Conservation (phyloP, 2,113 vertebrate species). For the Formicarius rufipectus region DNA sequence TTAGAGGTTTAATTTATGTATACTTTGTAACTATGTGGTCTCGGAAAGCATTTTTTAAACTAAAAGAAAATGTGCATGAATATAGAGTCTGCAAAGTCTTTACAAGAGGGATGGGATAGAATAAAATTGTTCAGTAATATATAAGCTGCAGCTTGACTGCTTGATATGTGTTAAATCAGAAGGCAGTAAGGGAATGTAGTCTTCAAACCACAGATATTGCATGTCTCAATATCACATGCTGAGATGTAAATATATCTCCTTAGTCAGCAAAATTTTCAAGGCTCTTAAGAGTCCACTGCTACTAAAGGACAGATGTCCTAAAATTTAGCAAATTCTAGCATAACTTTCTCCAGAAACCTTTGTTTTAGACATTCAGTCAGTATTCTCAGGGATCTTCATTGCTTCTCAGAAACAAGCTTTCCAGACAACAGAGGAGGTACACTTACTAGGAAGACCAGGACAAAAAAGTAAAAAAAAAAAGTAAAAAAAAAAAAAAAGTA, state of each 20-base stretch:
- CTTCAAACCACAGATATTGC: neutral
- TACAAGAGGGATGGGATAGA: neutral
- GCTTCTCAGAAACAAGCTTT: neutral
- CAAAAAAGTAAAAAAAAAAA: neutral
- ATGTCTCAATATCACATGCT: neutral
- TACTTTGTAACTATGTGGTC: rapidly evolving
- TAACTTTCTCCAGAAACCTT: neutral
- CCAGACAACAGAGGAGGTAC: neutral
- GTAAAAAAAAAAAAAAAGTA: neutral
- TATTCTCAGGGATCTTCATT: neutral
- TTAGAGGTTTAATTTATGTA: neutral
- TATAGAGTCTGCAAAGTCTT: neutral
- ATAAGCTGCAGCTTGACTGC: neutral
- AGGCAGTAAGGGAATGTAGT: neutral
- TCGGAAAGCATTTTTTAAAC: neutral
- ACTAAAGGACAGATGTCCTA: neutral
- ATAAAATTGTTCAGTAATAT: neutral
- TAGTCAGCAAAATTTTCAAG: neutral
- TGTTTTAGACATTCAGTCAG: neutral
- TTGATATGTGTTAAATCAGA: neutral
- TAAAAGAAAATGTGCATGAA: neutral
- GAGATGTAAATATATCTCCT: neutral
- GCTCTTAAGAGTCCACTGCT: neutral
- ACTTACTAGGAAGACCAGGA: neutral
- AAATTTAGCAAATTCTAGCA: neutral